Evolutionary conservation across 1,140 invertebrate genomes (phyloP).

Genomic region (Pteromalus puparum): DNA sequence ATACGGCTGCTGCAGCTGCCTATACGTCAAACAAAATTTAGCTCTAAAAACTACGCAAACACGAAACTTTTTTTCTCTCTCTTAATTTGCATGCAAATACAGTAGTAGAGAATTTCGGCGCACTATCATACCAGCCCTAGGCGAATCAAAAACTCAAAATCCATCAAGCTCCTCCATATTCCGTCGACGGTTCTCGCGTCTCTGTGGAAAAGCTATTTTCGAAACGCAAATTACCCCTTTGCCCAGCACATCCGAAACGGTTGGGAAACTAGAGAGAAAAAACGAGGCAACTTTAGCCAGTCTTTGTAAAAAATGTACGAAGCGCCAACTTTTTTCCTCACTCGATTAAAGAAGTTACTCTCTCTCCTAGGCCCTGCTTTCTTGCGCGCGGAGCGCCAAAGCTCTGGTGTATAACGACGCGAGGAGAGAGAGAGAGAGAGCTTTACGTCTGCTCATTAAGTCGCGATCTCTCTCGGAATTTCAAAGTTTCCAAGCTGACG

Average conservation of each 20-base stretch:
- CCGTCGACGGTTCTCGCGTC: too few relatives aligned
- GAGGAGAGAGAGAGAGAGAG: neutral
- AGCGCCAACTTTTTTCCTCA: neutral
- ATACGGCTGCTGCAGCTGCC: neutral
- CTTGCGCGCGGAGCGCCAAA: neutral
- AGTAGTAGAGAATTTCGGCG: too few relatives aligned
- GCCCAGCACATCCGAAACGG: too few relatives aligned
- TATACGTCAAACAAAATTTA: neutral
- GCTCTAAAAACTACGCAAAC: neutral
- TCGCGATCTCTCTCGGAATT: too few relatives aligned
- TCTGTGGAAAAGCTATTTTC: neutral
- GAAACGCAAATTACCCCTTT: neutral
- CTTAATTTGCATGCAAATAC: neutral
- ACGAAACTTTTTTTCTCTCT: neutral
- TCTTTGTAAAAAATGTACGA: too few relatives aligned
- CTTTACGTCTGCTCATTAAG: too few relatives aligned
- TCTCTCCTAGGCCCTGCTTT: neutral
- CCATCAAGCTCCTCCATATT: too few relatives aligned
- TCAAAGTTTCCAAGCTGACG: too few relatives aligned
- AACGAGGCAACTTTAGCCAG: neutral
- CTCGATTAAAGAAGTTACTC: slow-evolving; percentile 9
- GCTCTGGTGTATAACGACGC: neutral
- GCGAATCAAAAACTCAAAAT: neutral
- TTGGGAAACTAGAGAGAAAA: neutral
- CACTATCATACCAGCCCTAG: too few relatives aligned